These are phyloP conservation scores for Oreotragus oreotragus DNA, from an alignment of 2,113 vertebrate genomes.

Conservation along the genomic window DNA sequence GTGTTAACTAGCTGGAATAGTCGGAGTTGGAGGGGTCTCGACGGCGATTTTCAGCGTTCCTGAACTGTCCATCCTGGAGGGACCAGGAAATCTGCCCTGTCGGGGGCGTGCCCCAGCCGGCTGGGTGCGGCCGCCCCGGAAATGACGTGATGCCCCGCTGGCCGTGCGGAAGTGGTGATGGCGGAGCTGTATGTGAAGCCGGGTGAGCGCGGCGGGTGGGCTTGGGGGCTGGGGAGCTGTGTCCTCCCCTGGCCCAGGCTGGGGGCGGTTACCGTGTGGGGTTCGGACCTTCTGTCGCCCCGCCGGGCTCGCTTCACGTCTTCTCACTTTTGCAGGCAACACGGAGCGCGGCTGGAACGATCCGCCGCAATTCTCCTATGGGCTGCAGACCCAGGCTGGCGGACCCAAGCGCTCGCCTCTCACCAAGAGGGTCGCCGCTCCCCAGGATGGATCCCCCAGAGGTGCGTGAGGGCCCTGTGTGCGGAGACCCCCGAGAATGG, in stretches of 20 bases:
- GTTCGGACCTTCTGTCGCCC: neutral
- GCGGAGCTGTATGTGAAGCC: conserved; percentile 82
- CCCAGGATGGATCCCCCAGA: conserved; percentile 62
- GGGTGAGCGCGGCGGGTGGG: conserved; percentile 61
- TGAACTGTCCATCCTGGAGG: fast-evolving
- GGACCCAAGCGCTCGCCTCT: conserved; percentile 80
- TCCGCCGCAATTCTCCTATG: conserved; percentile 94
- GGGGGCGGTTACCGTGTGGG: neutral
- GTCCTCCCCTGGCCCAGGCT: neutral
- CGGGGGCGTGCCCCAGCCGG: fast-evolving
- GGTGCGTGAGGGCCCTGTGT: conserved; percentile 47
- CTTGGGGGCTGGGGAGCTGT: neutral
- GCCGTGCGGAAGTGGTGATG: conserved; percentile 72
- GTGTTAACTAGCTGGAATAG: neutral
- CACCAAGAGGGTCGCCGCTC: conserved; percentile 82
- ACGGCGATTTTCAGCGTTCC: too few species aligned
- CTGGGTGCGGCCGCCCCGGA: conserved; percentile 22
- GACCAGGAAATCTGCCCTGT: fast-evolving
- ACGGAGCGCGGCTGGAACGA: conserved; percentile 95
- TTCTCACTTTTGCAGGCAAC: conserved; percentile 84
- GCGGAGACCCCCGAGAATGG: neutral
- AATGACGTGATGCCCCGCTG: conserved; percentile 50
- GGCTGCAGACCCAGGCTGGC: conserved; percentile 82
- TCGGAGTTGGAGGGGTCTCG: neutral
- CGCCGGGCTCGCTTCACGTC: neutral